Evolutionary conservation across 2,113 vertebrate species (phyloP), one percentile per base, ranked within the genome.

Genomic region (Amphiprion ocellaris): DNA sequence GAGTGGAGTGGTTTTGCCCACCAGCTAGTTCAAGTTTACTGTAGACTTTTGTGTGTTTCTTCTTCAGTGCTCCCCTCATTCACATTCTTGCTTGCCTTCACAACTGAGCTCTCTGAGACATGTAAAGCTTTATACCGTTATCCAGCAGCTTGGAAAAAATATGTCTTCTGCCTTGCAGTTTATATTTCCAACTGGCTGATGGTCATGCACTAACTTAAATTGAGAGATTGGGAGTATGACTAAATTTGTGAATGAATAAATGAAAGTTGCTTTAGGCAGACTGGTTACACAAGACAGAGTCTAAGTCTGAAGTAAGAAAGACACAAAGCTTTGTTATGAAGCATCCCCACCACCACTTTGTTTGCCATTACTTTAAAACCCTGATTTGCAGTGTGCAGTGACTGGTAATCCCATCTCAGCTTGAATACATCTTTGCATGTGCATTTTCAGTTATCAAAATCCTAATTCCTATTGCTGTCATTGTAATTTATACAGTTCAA

Each of bases 201-300:
- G 26, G 41, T 52, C 28, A 59, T 53, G 41, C 28, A 60, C 23
- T 64, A 75, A 71, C 69, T 78, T 65, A 79, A 79, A 41, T 39
- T 23, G 21, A 78, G 79, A 76, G 55, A 67, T 60, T 62, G 58
- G 19, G 50, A 73, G 28, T 66, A 24, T 70, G 60, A 72, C 67
- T 37, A 55, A 33, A 17, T 66, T 33, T 69, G n/a, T 74, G n/a
- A 82, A 65, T 56, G 5, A 73, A 79, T 68, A 61, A 61, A 67
- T 67, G 0, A 60, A 71, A 71, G 11, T 39, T 50, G 16, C 54
- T 77, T 1, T 8, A 49, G 52, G 73, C 23, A 63, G 28, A 47
- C 2, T 39, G 53, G 41, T 60, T 55, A 65, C 10, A 65, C 49
- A 52, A 39, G 64, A 37, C 69, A 39, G 24, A 28, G 16, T 15